These are phyloP conservation scores for Venustaconcha ellipsiformis DNA, from an alignment of 1,140 invertebrate genomes.

Conservation along the genomic window DNA sequence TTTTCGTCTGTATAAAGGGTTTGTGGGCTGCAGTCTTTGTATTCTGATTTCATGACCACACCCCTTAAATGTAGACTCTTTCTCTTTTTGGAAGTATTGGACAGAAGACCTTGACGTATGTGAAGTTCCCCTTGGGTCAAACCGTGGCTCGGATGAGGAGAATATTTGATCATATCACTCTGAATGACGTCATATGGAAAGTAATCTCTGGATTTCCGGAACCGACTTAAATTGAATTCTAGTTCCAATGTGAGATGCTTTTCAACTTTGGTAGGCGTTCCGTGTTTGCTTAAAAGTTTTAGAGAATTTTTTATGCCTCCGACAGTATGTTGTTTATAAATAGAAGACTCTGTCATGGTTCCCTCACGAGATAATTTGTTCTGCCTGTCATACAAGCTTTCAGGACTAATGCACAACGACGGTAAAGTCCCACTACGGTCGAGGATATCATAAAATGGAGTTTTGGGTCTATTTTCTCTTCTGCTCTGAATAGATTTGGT, in stretches of 20 bases:
- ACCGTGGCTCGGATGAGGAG: constrained; percentile 36
- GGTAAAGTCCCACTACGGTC: constrained; percentile 42
- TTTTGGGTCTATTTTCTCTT: constrained; percentile 25
- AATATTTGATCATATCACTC: constrained; percentile 43
- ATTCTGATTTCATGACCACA: too few species aligned
- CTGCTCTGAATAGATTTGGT: constrained; percentile 8
- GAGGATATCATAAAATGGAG: constrained; percentile 46
- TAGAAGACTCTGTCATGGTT: constrained; percentile 23
- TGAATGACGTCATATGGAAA: constrained; percentile 46
- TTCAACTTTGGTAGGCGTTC: constrained; percentile 42
- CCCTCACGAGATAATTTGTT: constrained; percentile 4
- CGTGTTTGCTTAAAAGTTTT: constrained; percentile 37
- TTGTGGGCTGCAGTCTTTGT: too few species aligned
- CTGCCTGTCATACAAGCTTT: constrained; percentile 12
- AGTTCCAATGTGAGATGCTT: constrained; percentile 41
- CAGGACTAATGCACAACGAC: constrained; percentile 37
- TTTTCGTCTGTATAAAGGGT: too few species aligned
- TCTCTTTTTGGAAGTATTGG: constrained; percentile 19
- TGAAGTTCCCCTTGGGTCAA: constrained; percentile 42
- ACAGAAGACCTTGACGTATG: constrained; percentile 34
- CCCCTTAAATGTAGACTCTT: background rate
- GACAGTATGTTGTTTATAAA: constrained; percentile 29
- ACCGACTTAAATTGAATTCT: constrained; percentile 40
- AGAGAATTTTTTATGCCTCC: constrained; percentile 44
- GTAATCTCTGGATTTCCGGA: constrained; percentile 43